These are phyloP conservation scores for Mnemiopsis leidyi DNA, from an alignment of 37 sponge, comb jelly and placozoan species.

Conservation along the genomic window DNA sequence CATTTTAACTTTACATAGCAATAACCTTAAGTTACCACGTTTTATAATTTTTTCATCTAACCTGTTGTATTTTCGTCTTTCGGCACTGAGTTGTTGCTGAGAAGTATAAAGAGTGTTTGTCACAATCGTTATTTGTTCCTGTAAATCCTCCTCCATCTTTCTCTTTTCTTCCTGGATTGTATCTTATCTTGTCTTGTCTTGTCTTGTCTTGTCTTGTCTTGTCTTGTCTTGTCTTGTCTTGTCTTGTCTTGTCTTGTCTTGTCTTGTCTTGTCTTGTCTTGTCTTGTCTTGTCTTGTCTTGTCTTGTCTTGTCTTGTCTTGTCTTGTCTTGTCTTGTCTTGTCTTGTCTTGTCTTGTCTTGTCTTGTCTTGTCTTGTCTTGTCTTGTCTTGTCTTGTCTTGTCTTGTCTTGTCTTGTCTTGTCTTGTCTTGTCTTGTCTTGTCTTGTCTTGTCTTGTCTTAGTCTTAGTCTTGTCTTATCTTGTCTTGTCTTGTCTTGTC, in stretches of 20 bases:
- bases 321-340: neutral
- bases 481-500: neutral
- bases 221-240: neutral
- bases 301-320: neutral
- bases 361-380: neutral
- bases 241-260: neutral
- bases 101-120: too few species aligned
- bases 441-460: neutral
- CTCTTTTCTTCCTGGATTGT: too few species aligned
- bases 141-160: too few species aligned
- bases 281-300: neutral
- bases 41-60: too few species aligned
- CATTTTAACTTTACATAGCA: too few species aligned
- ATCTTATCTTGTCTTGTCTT: neutral
- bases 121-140: too few species aligned
- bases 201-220: neutral
- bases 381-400: neutral
- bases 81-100: too few species aligned
- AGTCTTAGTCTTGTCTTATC: neutral
- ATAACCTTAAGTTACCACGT: too few species aligned
- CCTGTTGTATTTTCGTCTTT: too few species aligned
- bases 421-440: neutral
- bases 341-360: neutral
- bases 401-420: neutral
- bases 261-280: neutral